phyloP scores from a whole-genome alignment of 2,113 vertebrate genomes.

The Podarcis muralis region DNA sequence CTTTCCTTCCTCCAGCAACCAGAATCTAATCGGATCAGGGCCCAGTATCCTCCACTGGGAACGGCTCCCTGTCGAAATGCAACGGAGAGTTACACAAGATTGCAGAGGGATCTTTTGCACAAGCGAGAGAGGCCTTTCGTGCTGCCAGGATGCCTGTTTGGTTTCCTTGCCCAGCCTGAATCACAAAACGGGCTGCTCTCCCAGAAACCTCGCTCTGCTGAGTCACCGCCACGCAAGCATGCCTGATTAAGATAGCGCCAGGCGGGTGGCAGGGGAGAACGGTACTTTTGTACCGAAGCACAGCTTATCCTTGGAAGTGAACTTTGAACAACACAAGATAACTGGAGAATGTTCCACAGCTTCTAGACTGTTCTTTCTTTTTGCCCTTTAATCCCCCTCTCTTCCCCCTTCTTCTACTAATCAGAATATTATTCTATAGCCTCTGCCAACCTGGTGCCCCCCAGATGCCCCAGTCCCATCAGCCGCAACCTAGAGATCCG shows the following conservation, averaged over 20 bases:
- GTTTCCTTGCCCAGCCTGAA: background rate
- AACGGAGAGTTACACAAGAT: background rate
- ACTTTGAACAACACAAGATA: constrained; percentile 28
- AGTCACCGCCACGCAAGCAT: constrained; percentile 59
- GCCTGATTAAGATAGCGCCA: background rate
- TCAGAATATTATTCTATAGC: background rate
- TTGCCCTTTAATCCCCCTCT: background rate
- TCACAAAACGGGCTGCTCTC: background rate
- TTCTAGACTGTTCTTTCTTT: constrained; percentile 37
- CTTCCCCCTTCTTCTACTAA: background rate
- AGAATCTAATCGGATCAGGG: too few relatives aligned
- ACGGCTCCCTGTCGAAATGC: background rate
- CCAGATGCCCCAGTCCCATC: too few relatives aligned
- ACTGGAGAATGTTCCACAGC: background rate
- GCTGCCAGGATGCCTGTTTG: background rate
- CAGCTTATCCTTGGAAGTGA: background rate
- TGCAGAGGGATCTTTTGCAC: background rate
- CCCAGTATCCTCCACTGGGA: background rate
- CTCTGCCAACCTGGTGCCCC: background rate
- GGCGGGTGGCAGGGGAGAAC: constrained; percentile 9
- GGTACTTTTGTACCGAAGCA: constrained; percentile 20
- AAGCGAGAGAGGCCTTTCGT: background rate
- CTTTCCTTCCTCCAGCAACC: background rate
- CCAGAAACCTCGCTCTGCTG: constrained; percentile 56
- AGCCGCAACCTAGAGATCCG: too few relatives aligned